These are phyloP conservation scores for Hesperophylax magnus DNA, from an alignment of 1,140 invertebrate genomes.

Conservation along the genomic window DNA sequence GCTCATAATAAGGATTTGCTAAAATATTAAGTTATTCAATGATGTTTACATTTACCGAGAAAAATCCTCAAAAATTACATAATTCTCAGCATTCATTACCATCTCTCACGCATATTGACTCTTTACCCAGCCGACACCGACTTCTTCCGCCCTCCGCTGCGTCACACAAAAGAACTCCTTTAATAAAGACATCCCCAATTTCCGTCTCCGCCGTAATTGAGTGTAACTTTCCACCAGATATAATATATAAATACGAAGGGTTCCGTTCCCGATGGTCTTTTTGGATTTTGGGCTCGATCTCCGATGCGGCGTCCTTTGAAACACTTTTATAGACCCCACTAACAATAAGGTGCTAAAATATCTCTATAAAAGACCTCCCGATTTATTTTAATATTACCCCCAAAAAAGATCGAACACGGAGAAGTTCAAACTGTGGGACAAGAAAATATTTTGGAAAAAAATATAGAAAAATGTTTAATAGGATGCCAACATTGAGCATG, in stretches of 20 bases:
- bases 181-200: conserved; percentile 10
- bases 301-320: conserved; percentile 38
- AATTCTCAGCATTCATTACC: too few relatives aligned
- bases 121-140: background rate
- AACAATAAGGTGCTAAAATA: conserved; percentile 52
- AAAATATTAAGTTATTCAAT: too few relatives aligned
- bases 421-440: conserved; percentile 10
- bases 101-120: too few relatives aligned
- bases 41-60: too few relatives aligned
- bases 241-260: conserved; percentile 17
- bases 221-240: conserved; percentile 23
- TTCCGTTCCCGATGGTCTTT: background rate
- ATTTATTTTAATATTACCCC: conserved; percentile 42
- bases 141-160: background rate
- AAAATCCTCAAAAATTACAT: too few relatives aligned
- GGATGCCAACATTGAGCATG: too few relatives aligned
- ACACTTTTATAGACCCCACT: conserved; percentile 34
- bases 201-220: conserved; percentile 14
- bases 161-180: background rate
- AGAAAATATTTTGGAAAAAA: too few relatives aligned
- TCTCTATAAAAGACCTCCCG: conserved; percentile 48
- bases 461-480: too few relatives aligned
- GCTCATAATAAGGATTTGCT: too few relatives aligned
- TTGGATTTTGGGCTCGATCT: conserved; percentile 24
- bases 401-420: background rate